Conservation (phyloP, 2,113 vertebrate genomes). For the Tylochromis polylepis region DNA sequence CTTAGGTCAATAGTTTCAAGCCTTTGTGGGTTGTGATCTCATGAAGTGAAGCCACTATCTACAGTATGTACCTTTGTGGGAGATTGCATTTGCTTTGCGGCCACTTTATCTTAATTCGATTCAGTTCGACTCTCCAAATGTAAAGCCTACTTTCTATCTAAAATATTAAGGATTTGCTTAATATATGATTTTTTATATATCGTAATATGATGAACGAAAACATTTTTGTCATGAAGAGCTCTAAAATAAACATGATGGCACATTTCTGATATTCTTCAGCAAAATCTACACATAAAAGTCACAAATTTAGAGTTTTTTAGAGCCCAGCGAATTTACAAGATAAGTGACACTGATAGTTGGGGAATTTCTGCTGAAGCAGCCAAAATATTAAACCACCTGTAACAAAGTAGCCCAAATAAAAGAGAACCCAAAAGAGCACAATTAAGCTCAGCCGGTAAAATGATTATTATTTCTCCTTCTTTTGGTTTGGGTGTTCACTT, state of each 20-base stretch:
- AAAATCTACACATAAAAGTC: not conserved
- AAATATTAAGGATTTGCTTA: not conserved
- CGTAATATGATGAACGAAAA: not conserved
- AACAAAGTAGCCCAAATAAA: not conserved
- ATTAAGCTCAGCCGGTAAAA: not conserved
- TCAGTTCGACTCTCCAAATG: not conserved
- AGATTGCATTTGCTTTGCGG: not conserved
- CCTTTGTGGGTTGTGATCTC: not conserved
- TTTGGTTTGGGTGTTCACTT: not conserved
- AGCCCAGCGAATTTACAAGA: not conserved
- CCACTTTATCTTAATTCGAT: not conserved
- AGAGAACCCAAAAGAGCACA: not conserved
- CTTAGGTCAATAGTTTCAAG: not conserved
- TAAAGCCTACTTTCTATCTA: not conserved
- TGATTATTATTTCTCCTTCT: not conserved
- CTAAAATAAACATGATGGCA: not conserved
- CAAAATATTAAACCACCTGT: not conserved
- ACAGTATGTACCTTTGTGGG: not conserved
- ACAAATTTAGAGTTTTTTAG: not conserved
- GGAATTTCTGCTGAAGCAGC: not conserved
- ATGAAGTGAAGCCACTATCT: not conserved
- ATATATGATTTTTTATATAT: not conserved
- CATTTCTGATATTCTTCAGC: not conserved
- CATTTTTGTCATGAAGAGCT: not conserved
- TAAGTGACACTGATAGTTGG: not conserved